Conservation (phyloP, 2,888 invertebrate genomes). For the Lymantria monacha region DNA sequence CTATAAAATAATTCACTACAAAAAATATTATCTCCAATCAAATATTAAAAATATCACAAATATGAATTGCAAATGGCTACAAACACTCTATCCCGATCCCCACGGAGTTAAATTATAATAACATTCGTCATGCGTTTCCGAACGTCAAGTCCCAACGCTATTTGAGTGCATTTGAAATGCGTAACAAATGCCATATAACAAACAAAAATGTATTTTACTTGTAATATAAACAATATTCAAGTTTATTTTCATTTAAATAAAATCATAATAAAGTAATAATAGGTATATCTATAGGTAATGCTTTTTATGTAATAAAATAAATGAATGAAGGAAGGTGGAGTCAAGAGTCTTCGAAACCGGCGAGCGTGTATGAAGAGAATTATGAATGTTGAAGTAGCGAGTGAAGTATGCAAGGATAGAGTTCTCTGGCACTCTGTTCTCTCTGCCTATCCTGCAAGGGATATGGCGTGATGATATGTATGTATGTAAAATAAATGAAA, state of each 20-base stretch:
- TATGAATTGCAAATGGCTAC: constrained; percentile 37
- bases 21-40: background rate
- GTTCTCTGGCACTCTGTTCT: too few species aligned
- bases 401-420: too few species aligned
- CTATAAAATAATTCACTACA: too few species aligned
- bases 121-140: constrained; percentile 25
- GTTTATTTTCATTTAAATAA: background rate
- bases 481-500: too few species aligned
- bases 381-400: too few species aligned
- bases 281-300: too few species aligned
- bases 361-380: too few species aligned
- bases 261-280: background rate
- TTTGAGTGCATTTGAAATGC: constrained; percentile 55
- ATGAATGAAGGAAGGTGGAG: too few species aligned
- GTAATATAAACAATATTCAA: constrained; percentile 18
- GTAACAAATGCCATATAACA: constrained; percentile 42
- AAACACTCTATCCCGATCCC: constrained; percentile 19
- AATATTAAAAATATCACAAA: constrained; percentile 17
- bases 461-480: too few species aligned
- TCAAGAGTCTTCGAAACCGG: too few species aligned
- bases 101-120: constrained; percentile 22
- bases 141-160: constrained; percentile 32
- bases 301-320: background rate
- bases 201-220: constrained; percentile 11
- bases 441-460: too few species aligned